Evolutionary conservation across 2,888 invertebrate species (phyloP).

Genomic region (Callosobruchus maculatus): DNA sequence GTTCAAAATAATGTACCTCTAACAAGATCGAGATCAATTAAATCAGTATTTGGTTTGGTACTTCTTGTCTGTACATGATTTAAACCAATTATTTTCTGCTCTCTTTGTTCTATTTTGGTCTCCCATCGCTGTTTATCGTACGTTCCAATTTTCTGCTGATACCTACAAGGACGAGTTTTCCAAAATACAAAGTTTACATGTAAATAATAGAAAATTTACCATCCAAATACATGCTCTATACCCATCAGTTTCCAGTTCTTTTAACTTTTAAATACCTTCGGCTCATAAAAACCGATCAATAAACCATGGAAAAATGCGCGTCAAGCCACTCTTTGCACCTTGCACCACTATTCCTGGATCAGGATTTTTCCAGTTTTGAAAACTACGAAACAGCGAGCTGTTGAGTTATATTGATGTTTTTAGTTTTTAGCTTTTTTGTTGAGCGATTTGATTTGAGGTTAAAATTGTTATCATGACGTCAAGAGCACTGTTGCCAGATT

Average conservation of each 20-base stretch:
- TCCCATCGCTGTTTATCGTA: slow-evolving; percentile 99
- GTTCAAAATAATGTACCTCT: slow-evolving; percentile 61
- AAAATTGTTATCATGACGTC: too few species aligned
- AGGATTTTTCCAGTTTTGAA: too few species aligned
- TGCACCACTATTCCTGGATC: too few species aligned
- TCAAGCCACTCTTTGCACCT: too few species aligned
- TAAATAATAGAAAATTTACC: not conserved
- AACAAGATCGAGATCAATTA: slow-evolving; percentile 94
- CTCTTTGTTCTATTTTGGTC: slow-evolving; percentile 89
- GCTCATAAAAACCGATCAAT: not conserved
- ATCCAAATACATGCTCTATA: not conserved
- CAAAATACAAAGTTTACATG: not conserved
- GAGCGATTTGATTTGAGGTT: too few species aligned
- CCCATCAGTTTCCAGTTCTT: not conserved
- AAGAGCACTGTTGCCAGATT: too few species aligned
- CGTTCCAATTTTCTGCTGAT: slow-evolving; percentile 93
- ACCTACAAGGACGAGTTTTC: slow-evolving; percentile 55
- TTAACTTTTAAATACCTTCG: not conserved
- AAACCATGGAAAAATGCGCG: not conserved
- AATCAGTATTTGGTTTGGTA: slow-evolving; percentile 80
- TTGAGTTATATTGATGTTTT: too few species aligned
- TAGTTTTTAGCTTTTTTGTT: too few species aligned
- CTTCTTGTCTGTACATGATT: slow-evolving; percentile 72
- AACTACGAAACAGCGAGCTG: too few species aligned
- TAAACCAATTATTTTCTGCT: slow-evolving; percentile 84